Conservation (phyloP, 1,140 invertebrate species). For the Lepidurus packardi region DNA sequence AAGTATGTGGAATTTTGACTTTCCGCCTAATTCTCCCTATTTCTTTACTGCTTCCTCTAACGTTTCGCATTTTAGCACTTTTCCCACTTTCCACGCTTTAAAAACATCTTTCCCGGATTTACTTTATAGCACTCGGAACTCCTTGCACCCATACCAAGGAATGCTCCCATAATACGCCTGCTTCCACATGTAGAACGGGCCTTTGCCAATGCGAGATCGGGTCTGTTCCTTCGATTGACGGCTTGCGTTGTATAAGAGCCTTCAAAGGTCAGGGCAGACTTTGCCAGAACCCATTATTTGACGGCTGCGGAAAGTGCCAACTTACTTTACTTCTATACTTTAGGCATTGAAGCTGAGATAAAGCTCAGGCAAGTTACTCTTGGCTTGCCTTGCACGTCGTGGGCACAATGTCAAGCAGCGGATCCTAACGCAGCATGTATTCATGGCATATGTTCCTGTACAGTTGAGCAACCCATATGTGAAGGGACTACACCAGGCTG, state of each 20-base stretch:
- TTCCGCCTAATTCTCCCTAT: not conserved
- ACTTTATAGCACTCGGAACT: not conserved
- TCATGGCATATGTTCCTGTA: slow-evolving; percentile 72
- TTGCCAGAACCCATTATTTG: too few species aligned
- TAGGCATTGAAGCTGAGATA: slow-evolving; percentile 58
- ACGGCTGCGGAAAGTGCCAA: too few species aligned
- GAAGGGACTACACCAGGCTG: slow-evolving; percentile 67
- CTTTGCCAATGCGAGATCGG: not conserved
- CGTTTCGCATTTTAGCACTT: not conserved
- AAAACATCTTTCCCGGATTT: not conserved
- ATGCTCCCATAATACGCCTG: not conserved
- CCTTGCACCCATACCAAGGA: not conserved
- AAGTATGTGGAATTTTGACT: not conserved
- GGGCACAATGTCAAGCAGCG: slow-evolving; percentile 69
- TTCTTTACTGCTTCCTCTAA: not conserved
- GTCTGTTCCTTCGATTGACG: not conserved
- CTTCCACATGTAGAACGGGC: not conserved
- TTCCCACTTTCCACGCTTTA: too few species aligned
- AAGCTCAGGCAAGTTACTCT: slow-evolving; percentile 60
- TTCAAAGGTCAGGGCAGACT: not conserved
- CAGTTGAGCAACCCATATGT: slow-evolving; percentile 53
- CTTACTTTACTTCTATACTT: slow-evolving; percentile 38
- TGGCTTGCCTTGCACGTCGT: slow-evolving; percentile 64
- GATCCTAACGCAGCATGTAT: slow-evolving; percentile 70
- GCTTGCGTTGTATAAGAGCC: not conserved